These are phyloP conservation scores for Sinohyriopsis cumingii DNA, from an alignment of 2,888 invertebrate genomes.

Conservation along the genomic window DNA sequence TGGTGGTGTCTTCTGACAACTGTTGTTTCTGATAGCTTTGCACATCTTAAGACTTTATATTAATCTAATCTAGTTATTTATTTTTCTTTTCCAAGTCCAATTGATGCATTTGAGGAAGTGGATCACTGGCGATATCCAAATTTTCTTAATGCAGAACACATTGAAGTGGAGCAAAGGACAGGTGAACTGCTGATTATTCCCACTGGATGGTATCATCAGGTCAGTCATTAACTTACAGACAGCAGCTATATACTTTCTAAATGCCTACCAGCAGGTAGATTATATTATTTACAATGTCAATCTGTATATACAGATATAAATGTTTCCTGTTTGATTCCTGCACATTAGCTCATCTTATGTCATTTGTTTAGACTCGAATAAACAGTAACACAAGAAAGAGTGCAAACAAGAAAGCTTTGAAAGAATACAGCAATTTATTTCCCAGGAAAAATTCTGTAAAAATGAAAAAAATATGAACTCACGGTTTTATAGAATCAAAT, in stretches of 20 bases:
- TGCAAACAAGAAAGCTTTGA: too few relatives aligned
- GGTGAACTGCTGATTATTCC: slow-evolving; percentile 70
- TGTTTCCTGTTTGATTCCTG: not conserved
- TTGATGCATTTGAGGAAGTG: slow-evolving; percentile 56
- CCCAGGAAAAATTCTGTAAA: too few relatives aligned
- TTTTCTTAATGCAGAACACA: slow-evolving; percentile 48
- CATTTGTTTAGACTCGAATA: too few relatives aligned
- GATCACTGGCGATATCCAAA: slow-evolving; percentile 47
- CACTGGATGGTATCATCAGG: slow-evolving; percentile 71
- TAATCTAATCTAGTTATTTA: not conserved
- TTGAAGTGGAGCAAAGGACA: slow-evolving; percentile 66
- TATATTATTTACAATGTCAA: too few relatives aligned
- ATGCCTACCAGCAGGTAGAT: too few relatives aligned
- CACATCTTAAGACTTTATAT: not conserved
- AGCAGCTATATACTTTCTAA: not conserved
- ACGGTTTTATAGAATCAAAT: too few relatives aligned
- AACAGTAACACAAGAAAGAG: too few relatives aligned
- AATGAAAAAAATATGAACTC: too few relatives aligned
- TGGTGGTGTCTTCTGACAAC: too few relatives aligned
- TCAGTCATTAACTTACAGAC: slow-evolving; percentile 19
- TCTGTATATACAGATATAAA: not conserved
- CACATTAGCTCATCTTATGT: not conserved
- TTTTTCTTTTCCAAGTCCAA: slow-evolving; percentile 41
- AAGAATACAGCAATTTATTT: too few relatives aligned
- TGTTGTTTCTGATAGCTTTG: too few relatives aligned